Conservation (phyloP, 2,113 vertebrate genomes). For the Monopterus albus region DNA sequence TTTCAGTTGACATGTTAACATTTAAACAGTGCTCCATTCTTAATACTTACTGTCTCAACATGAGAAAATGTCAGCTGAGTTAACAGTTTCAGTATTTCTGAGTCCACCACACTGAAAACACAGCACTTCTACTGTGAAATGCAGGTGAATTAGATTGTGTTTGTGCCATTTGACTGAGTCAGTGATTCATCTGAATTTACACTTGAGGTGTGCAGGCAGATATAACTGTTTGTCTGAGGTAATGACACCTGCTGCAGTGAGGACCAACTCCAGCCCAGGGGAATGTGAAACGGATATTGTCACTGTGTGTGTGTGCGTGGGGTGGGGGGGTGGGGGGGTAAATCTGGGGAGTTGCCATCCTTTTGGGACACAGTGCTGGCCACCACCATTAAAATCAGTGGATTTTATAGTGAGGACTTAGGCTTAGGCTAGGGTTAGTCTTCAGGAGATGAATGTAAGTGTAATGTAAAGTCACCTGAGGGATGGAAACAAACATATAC, state of each 20-base stretch:
- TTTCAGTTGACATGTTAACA: constrained; percentile 34
- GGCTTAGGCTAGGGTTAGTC: too few relatives aligned
- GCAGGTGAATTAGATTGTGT: constrained; percentile 1
- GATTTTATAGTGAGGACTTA: too few relatives aligned
- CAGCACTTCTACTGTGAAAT: constrained; percentile 9
- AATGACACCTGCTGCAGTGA: constrained; percentile 39
- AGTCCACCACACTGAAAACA: constrained; percentile 25
- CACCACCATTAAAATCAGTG: too few relatives aligned
- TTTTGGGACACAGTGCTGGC: too few relatives aligned
- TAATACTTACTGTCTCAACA: constrained; percentile 8
- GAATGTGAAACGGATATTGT: constrained; percentile 19
- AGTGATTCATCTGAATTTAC: constrained; percentile 17
- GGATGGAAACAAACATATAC: too few relatives aligned
- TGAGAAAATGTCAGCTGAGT: constrained; percentile 26
- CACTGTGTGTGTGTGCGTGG: neutral
- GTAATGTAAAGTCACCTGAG: too few relatives aligned
- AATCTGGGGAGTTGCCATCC: too few relatives aligned
- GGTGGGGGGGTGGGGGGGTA: too few relatives aligned
- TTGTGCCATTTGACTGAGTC: neutral
- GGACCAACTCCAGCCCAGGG: constrained; percentile 30
- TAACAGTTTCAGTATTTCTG: constrained; percentile 24
- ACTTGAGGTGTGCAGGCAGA: constrained; percentile 9
- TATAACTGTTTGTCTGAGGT: constrained; percentile 30
- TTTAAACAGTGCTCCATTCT: constrained; percentile 28
- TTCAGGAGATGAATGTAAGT: too few relatives aligned